Evolutionary conservation across 2,888 invertebrate species (phyloP).

Genomic region (Salpingus planirostris): DNA sequence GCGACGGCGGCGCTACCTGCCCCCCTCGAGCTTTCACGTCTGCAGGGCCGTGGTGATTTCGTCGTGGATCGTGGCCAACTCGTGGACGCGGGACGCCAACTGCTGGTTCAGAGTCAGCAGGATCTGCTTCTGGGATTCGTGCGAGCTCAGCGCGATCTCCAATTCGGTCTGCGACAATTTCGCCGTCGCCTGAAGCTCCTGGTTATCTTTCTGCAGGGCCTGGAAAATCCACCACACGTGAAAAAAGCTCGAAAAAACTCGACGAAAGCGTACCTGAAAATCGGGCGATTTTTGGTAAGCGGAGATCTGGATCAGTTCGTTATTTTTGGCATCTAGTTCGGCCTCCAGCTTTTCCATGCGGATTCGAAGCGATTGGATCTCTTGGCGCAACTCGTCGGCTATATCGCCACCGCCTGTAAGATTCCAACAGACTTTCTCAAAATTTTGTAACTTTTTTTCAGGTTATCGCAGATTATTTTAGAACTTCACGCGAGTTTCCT

Average conservation of each 20-base stretch:
- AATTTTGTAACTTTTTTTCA: too few relatives aligned
- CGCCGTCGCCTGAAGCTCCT: constrained; percentile 56
- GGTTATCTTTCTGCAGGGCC: constrained; percentile 55
- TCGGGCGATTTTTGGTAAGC: constrained; percentile 34
- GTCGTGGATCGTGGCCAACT: constrained; percentile 72
- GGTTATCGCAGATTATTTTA: too few relatives aligned
- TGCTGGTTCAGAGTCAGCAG: constrained; percentile 75
- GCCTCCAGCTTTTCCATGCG: constrained; percentile 76
- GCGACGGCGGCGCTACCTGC: constrained; percentile 14
- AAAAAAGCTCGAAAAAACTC: too few relatives aligned
- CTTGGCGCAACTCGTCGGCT: constrained; percentile 68
- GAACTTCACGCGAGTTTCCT: too few relatives aligned
- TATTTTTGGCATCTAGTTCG: constrained; percentile 74
- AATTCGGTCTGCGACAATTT: constrained; percentile 71
- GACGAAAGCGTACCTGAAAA: constrained; percentile 19
- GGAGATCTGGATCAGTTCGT: constrained; percentile 61
- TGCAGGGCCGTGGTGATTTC: constrained; percentile 75
- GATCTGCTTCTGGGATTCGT: constrained; percentile 74
- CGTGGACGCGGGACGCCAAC: constrained; percentile 70
- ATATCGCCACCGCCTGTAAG: constrained; percentile 53
- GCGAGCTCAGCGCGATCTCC: constrained; percentile 68
- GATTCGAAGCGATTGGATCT: constrained; percentile 61
- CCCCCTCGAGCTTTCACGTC: constrained; percentile 43
- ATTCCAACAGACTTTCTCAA: too few relatives aligned
- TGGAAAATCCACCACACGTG: too few relatives aligned